These are phyloP conservation scores for Cephus pygmeus DNA, from an alignment of 2,888 invertebrate genomes.

Conservation along the genomic window DNA sequence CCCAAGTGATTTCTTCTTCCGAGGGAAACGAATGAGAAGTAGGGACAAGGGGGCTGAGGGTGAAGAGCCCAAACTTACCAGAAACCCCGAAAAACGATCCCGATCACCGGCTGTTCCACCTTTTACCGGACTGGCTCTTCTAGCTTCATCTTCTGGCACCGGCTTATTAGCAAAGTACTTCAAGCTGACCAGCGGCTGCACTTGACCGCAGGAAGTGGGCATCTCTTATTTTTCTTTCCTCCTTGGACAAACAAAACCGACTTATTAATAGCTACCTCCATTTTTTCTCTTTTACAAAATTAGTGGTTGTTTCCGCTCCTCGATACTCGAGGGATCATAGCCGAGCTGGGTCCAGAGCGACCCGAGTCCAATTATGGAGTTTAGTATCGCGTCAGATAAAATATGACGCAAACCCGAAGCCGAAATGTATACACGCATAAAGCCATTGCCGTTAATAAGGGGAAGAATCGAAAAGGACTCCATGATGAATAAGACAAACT, in stretches of 20 bases:
- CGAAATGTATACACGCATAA: no score
- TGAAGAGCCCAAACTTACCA: not conserved
- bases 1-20: not conserved
- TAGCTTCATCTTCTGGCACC: not conserved
- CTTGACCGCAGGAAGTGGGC: slow-evolving; percentile 51
- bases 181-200: slow-evolving; percentile 33
- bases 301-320: no score
- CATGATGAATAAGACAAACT: no score
- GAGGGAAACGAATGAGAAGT: not conserved
- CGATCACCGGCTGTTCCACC: slow-evolving; percentile 41
- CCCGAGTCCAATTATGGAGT: no score
- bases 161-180: slow-evolving; percentile 51
- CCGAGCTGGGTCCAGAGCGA: no score
- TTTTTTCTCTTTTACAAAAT: no score
- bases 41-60: not conserved
- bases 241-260: slow-evolving; percentile 26
- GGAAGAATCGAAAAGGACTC: no score
- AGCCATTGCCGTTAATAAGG: no score
- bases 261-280: slow-evolving; percentile 2
- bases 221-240: slow-evolving; percentile 29
- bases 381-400: no score
- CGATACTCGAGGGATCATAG: no score
- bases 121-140: slow-evolving; percentile 31
- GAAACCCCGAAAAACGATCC: slow-evolving; percentile 43
- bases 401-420: no score